A percentile compares a stretch with the other conserved stretches of the same genome.
Evolutionary conservation across 92 coral and sea anemone genomes (phyloP).

Genomic region (Diadumene lineata): DNA sequence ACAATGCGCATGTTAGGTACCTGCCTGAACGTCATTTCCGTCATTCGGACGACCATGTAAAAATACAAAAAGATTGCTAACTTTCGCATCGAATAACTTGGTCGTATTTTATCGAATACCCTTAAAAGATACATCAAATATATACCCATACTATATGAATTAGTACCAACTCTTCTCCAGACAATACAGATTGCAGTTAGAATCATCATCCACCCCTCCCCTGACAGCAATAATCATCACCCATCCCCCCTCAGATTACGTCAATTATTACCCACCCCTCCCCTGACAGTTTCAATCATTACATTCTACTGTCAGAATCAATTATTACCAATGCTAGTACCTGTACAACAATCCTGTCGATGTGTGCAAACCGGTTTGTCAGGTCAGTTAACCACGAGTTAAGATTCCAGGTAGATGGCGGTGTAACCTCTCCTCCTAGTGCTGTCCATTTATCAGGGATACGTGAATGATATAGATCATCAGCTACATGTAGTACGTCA

Average conservation of each 20-base stretch:
- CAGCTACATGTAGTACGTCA: slow-evolving; percentile 82
- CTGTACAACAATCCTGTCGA: slow-evolving; percentile 89
- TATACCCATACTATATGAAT: neutral
- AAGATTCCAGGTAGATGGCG: slow-evolving; percentile 88
- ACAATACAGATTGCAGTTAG: too few relatives aligned
- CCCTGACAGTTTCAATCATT: slow-evolving; percentile 4
- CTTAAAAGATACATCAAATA: too few relatives aligned
- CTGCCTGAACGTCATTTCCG: too few relatives aligned
- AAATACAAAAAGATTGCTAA: too few relatives aligned
- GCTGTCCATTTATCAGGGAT: slow-evolving; percentile 81
- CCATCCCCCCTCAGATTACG: neutral
- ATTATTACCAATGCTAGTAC: slow-evolving; percentile 31
- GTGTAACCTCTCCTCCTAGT: slow-evolving; percentile 85
- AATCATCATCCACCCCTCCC: neutral
- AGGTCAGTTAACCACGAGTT: slow-evolving; percentile 92
- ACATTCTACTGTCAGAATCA: neutral
- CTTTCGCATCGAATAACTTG: too few relatives aligned
- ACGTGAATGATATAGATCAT: slow-evolving; percentile 80
- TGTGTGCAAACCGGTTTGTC: slow-evolving; percentile 81
- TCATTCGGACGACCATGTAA: too few relatives aligned
- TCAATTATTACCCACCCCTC: neutral
- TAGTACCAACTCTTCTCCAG: neutral
- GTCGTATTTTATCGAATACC: too few relatives aligned
- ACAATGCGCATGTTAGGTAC: too few relatives aligned
- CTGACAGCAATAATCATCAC: neutral